Conservation (phyloP, 1,140 invertebrate species). For the Drosophila rufa region DNA sequence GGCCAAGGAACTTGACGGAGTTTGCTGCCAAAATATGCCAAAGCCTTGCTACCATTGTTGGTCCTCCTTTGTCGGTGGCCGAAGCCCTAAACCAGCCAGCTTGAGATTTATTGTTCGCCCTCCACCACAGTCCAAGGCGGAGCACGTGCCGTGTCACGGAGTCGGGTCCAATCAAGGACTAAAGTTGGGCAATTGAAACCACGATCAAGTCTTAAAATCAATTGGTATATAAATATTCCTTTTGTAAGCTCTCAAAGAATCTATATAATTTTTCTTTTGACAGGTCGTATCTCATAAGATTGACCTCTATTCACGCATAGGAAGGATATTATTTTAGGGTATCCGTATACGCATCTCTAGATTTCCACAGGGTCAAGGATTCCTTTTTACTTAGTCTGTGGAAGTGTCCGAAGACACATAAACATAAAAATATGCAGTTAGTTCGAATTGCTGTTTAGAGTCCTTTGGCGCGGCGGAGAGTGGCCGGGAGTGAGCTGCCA, state of each 20-base stretch:
- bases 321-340: not conserved
- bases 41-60: slow-evolving; percentile 47
- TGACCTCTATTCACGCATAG: not conserved
- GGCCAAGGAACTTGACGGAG: slow-evolving; percentile 74
- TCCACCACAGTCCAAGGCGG: slow-evolving; percentile 4
- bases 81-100: slow-evolving; percentile 14
- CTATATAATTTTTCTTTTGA: not conserved
- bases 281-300: not conserved
- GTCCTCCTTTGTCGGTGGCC: slow-evolving; percentile 41
- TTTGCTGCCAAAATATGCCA: slow-evolving; percentile 68
- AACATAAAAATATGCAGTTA: slow-evolving; percentile 47
- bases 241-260: no score
- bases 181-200: no score
- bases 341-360: slow-evolving; percentile 9
- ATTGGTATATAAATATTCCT: no score
- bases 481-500: slow-evolving; percentile 24
- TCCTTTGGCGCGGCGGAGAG: slow-evolving; percentile 4
- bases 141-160: slow-evolving; percentile 42
- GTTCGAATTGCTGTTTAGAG: slow-evolving; percentile 61
- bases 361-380: slow-evolving; percentile 26
- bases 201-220: no score
- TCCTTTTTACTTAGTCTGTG: slow-evolving; percentile 9
- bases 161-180: slow-evolving; percentile 4
- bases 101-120: slow-evolving; percentile 68
- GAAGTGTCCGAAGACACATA: slow-evolving; percentile 20